Base-by-base conservation (phyloP, 1,140 invertebrate genomes). In the Armadillidium nasatum region DNA sequence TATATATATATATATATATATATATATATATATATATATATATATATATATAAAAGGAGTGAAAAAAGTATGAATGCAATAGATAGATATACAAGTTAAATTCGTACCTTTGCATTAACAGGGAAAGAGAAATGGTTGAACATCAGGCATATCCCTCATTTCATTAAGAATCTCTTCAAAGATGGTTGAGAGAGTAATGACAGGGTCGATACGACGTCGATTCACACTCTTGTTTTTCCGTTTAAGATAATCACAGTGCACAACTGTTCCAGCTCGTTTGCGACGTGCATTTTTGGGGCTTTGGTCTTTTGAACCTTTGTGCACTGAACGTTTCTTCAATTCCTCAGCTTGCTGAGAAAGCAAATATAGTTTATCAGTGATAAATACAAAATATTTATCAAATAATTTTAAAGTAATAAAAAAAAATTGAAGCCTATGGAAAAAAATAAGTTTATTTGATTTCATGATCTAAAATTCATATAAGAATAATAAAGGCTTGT, bases 81-180 rank as follows among this genome's bases (percentile, higher is more conserved):
- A n/a, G n/a, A n/a, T n/a, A n/a, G n/a, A n/a, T n/a, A n/a, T n/a
- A n/a, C n/a, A n/a, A n/a, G n/a, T n/a, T n/a, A 60, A 72, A 74
- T 68, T 73, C 83, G 84, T 85, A 92, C 90, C 87, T 98, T 98
- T 15, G 90, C 87, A 87, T 94, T 98, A 46, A 99, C 97, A 9
- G 97, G n/a, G 96, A 81, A 94, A 92, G 54, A 97, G 86, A 85
- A 99, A 99, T 0, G 93, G 93, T 81, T 94, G 91, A 0, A 95
- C 94, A 85, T 98, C 94, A 0, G 94, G 94, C 83, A 98, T 84
- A 81, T 94, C 91, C 73, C 96, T 87, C 89, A 99, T 91, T 83
- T 98, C 95, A 83, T 96, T 97, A 0, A 98, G 85, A 78, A 99
- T 96, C 19, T 90, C 89, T 84, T 98, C 96, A 54, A 99, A 87